Evolutionary conservation across 2,888 invertebrate species (phyloP), one percentile per base, ranked within the genome.

Genomic region (Cecidostiba fungosa): DNA sequence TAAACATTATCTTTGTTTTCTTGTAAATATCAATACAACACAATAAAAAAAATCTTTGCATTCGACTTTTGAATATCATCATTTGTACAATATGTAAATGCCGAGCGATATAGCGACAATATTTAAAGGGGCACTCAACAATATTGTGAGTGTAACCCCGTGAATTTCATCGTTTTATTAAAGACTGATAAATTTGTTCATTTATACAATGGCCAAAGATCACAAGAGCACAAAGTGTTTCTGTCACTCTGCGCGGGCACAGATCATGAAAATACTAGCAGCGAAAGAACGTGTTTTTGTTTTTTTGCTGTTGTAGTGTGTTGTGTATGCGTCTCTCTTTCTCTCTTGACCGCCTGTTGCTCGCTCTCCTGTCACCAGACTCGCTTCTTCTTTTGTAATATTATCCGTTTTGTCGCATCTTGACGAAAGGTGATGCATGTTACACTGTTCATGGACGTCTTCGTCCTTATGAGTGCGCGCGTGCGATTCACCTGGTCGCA

Each of bases 131-230:
- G 82, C 59, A 79, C 86, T 86, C 87, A 83, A 70, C 80, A 82
- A 85, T 10, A 82, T 74, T 74, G 81, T 79, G 82, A 86, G 86
- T 23, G 43, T 73, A 77, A 78, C 86, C 93, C 92, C 91, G 91
- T 91, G 91, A 92, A 93, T 93, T 93, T 92, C 90, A 92, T 92
- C 90, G 92, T 93, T 93, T 93, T 92, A 93, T 93, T 93, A 92
- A 93, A 93, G 93, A 93, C 92, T 93, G 93, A 92, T 93, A 92
- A 93, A 93, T 93, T 93, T 93, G 92, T 93, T 93, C 93, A 93
- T 93, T 93, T 93, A 93, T 93, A 93, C 93, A 93, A 93, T 91
- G 92, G 93, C 92, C 77, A 73, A 85, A 78, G 74, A 66, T 62
- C 83, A 83, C 86, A 78, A 78, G 82, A 86, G 69, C 78, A 76